Percentiles rank a stretch among this genome's conserved stretches.
These are phyloP conservation scores for Sardina pilchardus DNA, from an alignment of 2,113 vertebrate species.

Conservation along the genomic window DNA sequence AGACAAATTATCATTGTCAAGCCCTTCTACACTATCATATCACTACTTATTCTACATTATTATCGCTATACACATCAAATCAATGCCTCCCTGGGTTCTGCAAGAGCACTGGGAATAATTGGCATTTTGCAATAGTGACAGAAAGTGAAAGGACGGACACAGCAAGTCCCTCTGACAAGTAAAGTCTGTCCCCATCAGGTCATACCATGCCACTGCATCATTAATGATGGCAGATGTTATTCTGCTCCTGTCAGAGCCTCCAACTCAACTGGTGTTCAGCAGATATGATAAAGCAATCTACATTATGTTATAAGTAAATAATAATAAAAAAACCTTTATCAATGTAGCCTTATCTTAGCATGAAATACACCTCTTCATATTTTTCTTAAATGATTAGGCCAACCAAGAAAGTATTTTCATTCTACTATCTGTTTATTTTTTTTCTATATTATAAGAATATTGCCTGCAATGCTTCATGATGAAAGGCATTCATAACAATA, in stretches of 20 bases:
- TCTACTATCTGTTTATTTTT: too few relatives aligned
- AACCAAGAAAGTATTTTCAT: too few relatives aligned
- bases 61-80: neutral
- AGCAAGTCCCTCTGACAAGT: slow-evolving; percentile 13
- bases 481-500: too few relatives aligned
- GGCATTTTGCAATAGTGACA: neutral
- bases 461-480: too few relatives aligned
- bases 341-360: too few relatives aligned
- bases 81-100: neutral
- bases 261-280: neutral
- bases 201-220: neutral
- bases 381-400: too few relatives aligned
- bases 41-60: neutral
- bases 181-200: slow-evolving; percentile 52
- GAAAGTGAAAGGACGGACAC: neutral
- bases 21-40: neutral
- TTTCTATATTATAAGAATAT: too few relatives aligned
- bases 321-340: too few relatives aligned
- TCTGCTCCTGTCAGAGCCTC: neutral
- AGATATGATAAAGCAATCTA: too few relatives aligned
- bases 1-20: too few relatives aligned
- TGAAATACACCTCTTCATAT: too few relatives aligned
- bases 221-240: neutral
- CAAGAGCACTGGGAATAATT: neutral
- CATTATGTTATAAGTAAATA: too few relatives aligned